A percentile compares a stretch with the other conserved stretches of the same genome.
phyloP scores from a whole-genome alignment of 2,797 vertebrate genomes.

The Myotis planiceps region DNA sequence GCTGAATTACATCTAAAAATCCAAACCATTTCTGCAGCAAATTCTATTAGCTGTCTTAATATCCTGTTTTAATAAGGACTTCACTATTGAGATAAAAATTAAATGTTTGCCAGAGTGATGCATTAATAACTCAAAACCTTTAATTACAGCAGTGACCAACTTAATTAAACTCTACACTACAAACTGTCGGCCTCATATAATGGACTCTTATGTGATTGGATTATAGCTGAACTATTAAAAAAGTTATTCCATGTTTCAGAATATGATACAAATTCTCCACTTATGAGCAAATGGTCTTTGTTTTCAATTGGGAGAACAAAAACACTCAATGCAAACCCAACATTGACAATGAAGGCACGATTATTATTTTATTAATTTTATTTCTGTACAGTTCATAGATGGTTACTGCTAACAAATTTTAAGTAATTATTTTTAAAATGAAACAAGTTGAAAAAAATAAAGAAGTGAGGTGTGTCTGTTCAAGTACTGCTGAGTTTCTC shows the following conservation, averaged over 20 bases:
- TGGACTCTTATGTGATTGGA: constrained; percentile 68
- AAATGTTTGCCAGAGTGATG: constrained; percentile 80
- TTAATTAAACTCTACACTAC: constrained; percentile 82
- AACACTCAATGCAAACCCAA: neutral
- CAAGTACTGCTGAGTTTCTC: neutral
- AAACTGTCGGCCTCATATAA: constrained; percentile 65
- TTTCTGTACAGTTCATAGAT: neutral
- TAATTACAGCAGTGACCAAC: constrained; percentile 77
- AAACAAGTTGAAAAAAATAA: neutral
- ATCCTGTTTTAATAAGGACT: constrained; percentile 73
- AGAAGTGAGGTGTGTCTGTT: neutral
- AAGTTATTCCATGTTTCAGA: constrained; percentile 64
- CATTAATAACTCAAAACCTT: constrained; percentile 83
- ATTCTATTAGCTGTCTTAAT: constrained; percentile 72
- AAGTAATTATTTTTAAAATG: neutral
- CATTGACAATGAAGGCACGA: neutral
- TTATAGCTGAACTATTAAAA: constrained; percentile 73
- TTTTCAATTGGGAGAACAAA: neutral
- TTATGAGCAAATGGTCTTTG: constrained; percentile 41
- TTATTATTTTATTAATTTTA: neutral
- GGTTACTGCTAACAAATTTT: neutral
- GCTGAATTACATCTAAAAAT: constrained; percentile 58
- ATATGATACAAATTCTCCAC: constrained; percentile 55
- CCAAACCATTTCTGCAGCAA: constrained; percentile 55
- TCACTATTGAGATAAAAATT: constrained; percentile 78